A percentile compares a stretch with the other conserved stretches of the same genome.
phyloP scores from a whole-genome alignment of 2,888 invertebrate genomes.

The Elgonia sp. region DNA sequence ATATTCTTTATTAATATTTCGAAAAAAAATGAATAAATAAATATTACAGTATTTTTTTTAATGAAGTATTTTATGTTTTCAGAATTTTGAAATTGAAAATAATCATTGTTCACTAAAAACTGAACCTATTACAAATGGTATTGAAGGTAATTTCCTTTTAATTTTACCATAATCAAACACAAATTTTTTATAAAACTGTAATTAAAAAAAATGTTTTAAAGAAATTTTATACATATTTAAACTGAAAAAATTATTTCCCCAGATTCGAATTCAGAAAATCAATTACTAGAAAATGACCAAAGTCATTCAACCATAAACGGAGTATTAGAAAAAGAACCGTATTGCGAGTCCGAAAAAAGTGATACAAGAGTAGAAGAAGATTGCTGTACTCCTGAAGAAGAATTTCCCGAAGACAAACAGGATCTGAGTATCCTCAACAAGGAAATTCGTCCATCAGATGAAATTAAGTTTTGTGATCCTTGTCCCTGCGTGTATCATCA shows the following conservation, averaged over 20 bases:
- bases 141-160: conserved; percentile 48
- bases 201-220: too few relatives aligned
- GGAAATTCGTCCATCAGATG: conserved; percentile 63
- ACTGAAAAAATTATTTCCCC: too few relatives aligned
- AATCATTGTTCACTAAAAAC: conserved; percentile 43
- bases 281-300: too few relatives aligned
- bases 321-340: too few relatives aligned
- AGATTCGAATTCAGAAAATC: too few relatives aligned
- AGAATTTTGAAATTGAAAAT: conserved; percentile 45
- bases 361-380: too few relatives aligned
- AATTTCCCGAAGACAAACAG: conserved; percentile 53
- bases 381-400: conserved; percentile 25
- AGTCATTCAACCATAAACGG: not conserved
- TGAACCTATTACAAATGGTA: conserved; percentile 47
- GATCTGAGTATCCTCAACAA: conserved; percentile 61
- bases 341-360: too few relatives aligned
- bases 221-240: too few relatives aligned
- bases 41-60: not conserved
- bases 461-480: conserved; percentile 76
- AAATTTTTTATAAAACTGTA: too few relatives aligned
- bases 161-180: not conserved
- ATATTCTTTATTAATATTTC: too few relatives aligned
- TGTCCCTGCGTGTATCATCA: conserved; percentile 84
- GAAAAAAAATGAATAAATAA: not conserved
- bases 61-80: not conserved